phyloP scores from a whole-genome alignment of 2,113 vertebrate species.

The Craseonycteris thonglongyai region DNA sequence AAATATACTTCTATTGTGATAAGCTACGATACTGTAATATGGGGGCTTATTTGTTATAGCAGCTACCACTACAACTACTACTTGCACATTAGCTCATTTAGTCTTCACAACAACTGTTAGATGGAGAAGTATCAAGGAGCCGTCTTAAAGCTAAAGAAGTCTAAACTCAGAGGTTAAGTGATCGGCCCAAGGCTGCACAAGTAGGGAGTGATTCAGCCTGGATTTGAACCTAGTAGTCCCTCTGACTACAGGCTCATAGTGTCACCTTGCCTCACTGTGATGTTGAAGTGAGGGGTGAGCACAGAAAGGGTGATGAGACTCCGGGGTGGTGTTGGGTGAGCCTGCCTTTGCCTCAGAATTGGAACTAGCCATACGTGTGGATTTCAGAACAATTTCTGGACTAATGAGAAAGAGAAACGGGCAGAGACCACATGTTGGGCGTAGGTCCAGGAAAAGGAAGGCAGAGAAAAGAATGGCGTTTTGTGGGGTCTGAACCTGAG shows the following conservation, averaged over 20 bases:
- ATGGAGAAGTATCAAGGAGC: not conserved
- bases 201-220: not conserved
- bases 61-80: not conserved
- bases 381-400: not conserved
- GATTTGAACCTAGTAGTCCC: not conserved
- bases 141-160: not conserved
- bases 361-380: not conserved
- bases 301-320: not conserved
- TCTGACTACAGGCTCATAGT: not conserved
- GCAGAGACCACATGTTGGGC: not conserved
- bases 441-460: not conserved
- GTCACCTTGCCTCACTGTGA: not conserved
- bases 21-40: not conserved
- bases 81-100: not conserved
- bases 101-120: not conserved
- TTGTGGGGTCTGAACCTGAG: not conserved
- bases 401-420: not conserved
- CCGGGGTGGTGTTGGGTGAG: not conserved
- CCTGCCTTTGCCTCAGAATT: not conserved
- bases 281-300: not conserved
- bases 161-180: not conserved
- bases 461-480: not conserved
- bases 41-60: not conserved
- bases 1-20: not conserved
- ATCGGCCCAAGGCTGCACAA: not conserved